phyloP scores from a whole-genome alignment of 2,113 vertebrate species.

The Gallinago undulata region DNA sequence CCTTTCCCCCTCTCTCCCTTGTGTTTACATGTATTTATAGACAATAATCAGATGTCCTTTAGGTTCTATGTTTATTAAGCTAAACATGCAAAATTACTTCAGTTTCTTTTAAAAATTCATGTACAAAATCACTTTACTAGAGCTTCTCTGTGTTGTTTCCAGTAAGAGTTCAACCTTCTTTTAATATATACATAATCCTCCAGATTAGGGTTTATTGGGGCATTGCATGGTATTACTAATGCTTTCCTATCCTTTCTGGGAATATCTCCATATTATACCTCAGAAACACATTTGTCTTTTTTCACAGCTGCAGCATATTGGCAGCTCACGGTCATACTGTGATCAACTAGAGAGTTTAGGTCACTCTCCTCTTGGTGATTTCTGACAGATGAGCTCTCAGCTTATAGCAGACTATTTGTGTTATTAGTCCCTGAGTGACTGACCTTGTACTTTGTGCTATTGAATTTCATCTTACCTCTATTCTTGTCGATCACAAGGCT shows the following conservation, averaged over 20 bases:
- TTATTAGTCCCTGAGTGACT: conserved; percentile 59
- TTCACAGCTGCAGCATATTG: not conserved
- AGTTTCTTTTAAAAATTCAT: not conserved
- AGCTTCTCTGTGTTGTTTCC: not conserved
- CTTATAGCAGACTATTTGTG: conserved; percentile 41
- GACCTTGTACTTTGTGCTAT: conserved; percentile 62
- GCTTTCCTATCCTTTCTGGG: not conserved
- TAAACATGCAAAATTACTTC: not conserved
- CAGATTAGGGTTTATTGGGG: not conserved
- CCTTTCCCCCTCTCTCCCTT: not conserved
- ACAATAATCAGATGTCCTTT: not conserved
- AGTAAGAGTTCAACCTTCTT: not conserved
- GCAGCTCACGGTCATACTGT: not conserved
- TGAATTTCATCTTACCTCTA: conserved; percentile 59
- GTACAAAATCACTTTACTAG: not conserved
- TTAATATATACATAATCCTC: not conserved
- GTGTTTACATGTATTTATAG: not conserved
- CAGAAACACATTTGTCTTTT: not conserved
- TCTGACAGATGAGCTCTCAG: conserved; percentile 50
- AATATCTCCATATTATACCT: not conserved
- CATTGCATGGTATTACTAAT: not conserved
- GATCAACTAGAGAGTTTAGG: conserved; percentile 51
- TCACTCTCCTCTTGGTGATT: conserved; percentile 38
- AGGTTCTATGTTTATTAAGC: not conserved
- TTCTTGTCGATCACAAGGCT: conserved; percentile 39